phyloP scores from a whole-genome alignment of 2,888 invertebrate genomes.

The Xanthia icteritia region DNA sequence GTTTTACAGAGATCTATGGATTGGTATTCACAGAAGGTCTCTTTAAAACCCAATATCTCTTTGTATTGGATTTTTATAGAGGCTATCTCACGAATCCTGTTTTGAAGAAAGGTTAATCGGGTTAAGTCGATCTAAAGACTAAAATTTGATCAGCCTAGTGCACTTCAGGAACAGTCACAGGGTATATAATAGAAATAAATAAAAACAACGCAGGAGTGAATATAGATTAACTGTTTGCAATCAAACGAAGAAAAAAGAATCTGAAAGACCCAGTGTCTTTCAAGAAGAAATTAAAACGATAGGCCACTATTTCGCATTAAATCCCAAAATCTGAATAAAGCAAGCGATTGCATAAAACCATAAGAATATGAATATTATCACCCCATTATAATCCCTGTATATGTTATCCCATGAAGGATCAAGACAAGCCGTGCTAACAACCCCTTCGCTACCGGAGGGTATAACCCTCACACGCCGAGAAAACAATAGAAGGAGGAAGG shows the following conservation, averaged over 20 bases:
- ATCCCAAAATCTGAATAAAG: too few relatives aligned
- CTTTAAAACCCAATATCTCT: too few relatives aligned
- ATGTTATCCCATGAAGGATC: constrained; percentile 44
- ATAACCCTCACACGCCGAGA: constrained; percentile 39
- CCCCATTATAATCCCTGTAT: constrained; percentile 33
- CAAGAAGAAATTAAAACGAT: not conserved
- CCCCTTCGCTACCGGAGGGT: constrained; percentile 37
- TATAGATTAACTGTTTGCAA: not conserved
- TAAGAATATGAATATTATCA: constrained; percentile 25
- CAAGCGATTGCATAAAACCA: not conserved
- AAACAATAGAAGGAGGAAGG: constrained; percentile 40
- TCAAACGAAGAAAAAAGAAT: too few relatives aligned
- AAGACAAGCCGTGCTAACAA: constrained; percentile 44
- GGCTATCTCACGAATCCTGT: not conserved
- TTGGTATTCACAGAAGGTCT: too few relatives aligned
- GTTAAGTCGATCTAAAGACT: not conserved
- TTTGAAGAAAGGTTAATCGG: too few relatives aligned
- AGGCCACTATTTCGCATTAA: not conserved
- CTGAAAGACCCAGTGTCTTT: too few relatives aligned
- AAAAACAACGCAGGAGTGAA: too few relatives aligned
- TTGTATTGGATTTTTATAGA: too few relatives aligned
- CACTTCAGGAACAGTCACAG: too few relatives aligned
- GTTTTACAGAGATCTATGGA: too few relatives aligned
- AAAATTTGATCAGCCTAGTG: not conserved
- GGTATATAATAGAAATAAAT: too few relatives aligned